Percentiles rank a stretch among this genome's conserved stretches.
phyloP scores from a whole-genome alignment of 2,113 vertebrate species.

The Oncorhynchus nerka region DNA sequence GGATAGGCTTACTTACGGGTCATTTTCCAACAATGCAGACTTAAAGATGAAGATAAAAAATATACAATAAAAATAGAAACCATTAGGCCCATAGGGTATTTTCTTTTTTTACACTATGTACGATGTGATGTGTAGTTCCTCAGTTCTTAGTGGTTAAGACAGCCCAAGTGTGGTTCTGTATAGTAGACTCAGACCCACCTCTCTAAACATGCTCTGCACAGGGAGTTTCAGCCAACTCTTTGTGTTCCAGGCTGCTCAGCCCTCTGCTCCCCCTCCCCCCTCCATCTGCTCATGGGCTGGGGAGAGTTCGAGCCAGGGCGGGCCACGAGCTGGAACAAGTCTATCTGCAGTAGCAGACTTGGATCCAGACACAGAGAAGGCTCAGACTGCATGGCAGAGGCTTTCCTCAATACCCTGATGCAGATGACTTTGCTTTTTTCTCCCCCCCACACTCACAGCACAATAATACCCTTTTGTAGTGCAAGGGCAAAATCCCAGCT shows the following conservation, averaged over 20 bases:
- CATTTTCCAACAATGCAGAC: no score
- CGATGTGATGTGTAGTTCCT: no score
- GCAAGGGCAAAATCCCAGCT: constrained; percentile 73
- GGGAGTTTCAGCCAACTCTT: neutral
- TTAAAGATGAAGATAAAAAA: no score
- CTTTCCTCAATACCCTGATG: constrained; percentile 62
- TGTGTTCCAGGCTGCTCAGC: neutral
- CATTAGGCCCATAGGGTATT: no score
- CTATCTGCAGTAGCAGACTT: constrained; percentile 76
- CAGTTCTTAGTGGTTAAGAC: no score
- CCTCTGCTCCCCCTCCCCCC: neutral
- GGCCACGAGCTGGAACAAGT: constrained; percentile 73
- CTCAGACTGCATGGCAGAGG: constrained; percentile 40
- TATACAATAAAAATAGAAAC: no score
- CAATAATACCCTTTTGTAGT: constrained; percentile 74
- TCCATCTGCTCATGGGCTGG: constrained; percentile 64
- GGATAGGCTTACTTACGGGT: no score
- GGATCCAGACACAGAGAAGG: constrained; percentile 65
- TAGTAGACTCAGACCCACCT: no score
- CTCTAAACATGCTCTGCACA: neutral
- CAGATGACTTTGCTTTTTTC: constrained; percentile 32
- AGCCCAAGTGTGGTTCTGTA: no score
- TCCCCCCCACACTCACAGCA: constrained; percentile 55
- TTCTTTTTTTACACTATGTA: no score
- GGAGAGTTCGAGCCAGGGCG: constrained; percentile 62